A percentile compares a stretch with the other conserved stretches of the same genome.
Conservation (phyloP, 2,797 vertebrate species). For the Ctenopoma multispine region DNA sequence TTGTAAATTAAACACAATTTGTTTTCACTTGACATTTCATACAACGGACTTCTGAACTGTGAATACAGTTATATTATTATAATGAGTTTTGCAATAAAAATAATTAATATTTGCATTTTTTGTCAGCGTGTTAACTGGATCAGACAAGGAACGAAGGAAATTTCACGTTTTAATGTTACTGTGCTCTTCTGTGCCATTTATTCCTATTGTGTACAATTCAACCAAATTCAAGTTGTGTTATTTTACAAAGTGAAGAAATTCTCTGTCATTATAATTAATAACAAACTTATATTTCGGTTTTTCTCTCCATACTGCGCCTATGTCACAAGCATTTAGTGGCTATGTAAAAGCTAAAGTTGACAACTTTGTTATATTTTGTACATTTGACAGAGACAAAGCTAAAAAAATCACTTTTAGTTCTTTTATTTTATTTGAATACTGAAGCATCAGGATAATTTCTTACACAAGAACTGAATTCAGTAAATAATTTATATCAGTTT, state of each 20-base stretch:
- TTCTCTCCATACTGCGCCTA: neutral
- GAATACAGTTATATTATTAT: conserved; percentile 55
- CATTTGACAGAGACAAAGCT: neutral
- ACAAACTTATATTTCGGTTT: neutral
- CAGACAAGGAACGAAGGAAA: neutral
- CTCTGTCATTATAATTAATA: neutral
- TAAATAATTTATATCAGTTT: neutral
- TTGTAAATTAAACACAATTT: conserved; percentile 16
- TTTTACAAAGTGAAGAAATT: neutral
- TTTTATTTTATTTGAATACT: too few relatives aligned
- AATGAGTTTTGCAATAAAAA: conserved; percentile 73
- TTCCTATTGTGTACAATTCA: neutral
- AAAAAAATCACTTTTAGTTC: too few relatives aligned
- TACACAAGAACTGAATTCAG: neutral
- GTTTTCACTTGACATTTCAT: conserved; percentile 63
- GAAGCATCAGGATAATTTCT: neutral
- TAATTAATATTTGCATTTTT: conserved; percentile 64
- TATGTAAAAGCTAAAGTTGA: neutral
- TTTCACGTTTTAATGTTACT: neutral
- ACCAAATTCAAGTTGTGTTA: neutral
- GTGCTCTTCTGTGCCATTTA: neutral
- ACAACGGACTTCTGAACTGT: conserved; percentile 64
- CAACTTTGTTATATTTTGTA: neutral
- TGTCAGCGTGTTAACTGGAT: conserved; percentile 4
- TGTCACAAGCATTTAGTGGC: too few relatives aligned